Base-by-base conservation (phyloP, 2,888 invertebrate species). In the Stramonita haemastoma region DNA sequence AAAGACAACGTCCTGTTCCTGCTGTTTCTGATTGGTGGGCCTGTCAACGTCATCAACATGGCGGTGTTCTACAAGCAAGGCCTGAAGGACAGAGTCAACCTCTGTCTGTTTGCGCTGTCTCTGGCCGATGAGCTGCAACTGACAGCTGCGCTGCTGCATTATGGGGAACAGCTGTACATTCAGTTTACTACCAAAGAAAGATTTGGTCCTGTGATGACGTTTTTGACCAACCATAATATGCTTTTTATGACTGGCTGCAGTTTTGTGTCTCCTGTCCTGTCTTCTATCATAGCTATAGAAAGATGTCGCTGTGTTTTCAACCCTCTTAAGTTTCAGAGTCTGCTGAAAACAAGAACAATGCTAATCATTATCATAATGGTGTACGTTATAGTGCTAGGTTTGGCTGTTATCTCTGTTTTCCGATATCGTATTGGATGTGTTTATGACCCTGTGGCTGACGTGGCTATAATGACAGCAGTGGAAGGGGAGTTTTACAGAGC, bases 61-160 rank as follows among this genome's bases (percentile, higher is more conserved):
- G 81, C 81, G 81, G 81, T 81, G 81, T 81, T 81, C 34, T 81
- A 34, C 81, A 81, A 81, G n/a, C 81, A 81, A 36, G 81, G 81
- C 5, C 81, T 81, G n/a, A 32, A 81, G 81, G 81, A 81, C 8
- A 32, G 34, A 6, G 81, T 81, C 32, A 81, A 81, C n/a, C 81
- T 81, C 32, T 81, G 81, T 15, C 81, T 81, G n/a, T 81, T 81
- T 26, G 81, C 81, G 26, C n/a, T 81, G 81, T 81, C 81, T 2
- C 17, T 81, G 36, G 81, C 81, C 19, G 81, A 81, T 26, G 81
- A 81, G 22, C 34, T 81, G 34, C 34, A 34, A 34, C 22, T 81
- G 66, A n/a, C 46, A 46, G 2, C 46, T 46, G 22, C 17, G 0
- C 26, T 84, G 84, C 29, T 84, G 26, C 6, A 6, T 13, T 29